phyloP scores from a whole-genome alignment of 2,113 vertebrate genomes.

The Heterochromis multidens region DNA sequence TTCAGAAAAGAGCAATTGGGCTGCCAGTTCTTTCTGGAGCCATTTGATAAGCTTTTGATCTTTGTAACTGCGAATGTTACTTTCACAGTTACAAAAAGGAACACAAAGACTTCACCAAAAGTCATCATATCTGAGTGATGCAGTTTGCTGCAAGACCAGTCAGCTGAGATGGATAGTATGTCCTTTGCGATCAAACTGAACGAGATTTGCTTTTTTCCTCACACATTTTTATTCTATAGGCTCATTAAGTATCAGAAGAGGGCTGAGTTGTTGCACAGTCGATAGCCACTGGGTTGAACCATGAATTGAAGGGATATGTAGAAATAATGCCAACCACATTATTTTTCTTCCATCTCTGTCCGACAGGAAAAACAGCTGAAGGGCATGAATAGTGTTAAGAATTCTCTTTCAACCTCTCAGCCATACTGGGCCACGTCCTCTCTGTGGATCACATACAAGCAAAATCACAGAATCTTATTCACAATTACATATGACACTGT shows the following conservation, averaged over 20 bases:
- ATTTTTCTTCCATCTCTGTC: constrained; percentile 35
- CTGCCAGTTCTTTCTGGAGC: constrained; percentile 18
- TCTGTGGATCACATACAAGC: constrained; percentile 11
- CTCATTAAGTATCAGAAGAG: constrained; percentile 42
- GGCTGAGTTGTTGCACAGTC: constrained; percentile 16
- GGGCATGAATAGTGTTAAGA: constrained; percentile 56
- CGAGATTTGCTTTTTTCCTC: background rate
- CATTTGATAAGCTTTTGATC: constrained; percentile 54
- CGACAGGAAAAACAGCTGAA: constrained; percentile 59
- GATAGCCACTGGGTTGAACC: constrained; percentile 28
- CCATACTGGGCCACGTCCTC: background rate
- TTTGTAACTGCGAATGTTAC: constrained; percentile 21
- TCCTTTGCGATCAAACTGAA: constrained; percentile 24
- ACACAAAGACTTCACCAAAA: constrained; percentile 41
- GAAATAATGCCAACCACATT: constrained; percentile 55
- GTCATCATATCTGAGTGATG: constrained; percentile 46
- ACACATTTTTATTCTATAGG: constrained; percentile 28
- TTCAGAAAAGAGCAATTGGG: constrained; percentile 21
- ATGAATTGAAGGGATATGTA: constrained; percentile 44
- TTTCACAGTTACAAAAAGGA: constrained; percentile 49
- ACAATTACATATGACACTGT: constrained; percentile 9
- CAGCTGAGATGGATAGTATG: constrained; percentile 23
- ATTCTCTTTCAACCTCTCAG: constrained; percentile 63
- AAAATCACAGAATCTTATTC: constrained; percentile 26
- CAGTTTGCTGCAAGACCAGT: constrained; percentile 38